Evolutionary conservation across 2,113 vertebrate species (phyloP), one percentile per base, ranked within the genome.

Genomic region (Mobula birostris): DNA sequence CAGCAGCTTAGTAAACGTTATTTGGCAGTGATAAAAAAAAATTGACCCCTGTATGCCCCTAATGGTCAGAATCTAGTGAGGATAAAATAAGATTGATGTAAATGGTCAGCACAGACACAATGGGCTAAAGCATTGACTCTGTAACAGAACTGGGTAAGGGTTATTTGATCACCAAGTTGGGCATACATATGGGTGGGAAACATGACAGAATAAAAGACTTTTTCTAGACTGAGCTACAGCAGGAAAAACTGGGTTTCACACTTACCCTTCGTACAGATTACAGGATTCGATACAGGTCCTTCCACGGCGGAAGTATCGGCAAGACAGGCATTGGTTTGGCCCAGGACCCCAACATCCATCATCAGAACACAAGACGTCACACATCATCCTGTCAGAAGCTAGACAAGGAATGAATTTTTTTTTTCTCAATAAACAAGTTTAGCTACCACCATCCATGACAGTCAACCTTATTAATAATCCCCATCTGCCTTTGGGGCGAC

Each of bases 291-390:
- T 98, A 94, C 99, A 99, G 88, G 96, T 97, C 95, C 97, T 97
- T 48, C 98, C 98, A n/a, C 98, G 96, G 95, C 98, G 98, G 97
- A 99, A 99, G 94, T 96, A 97, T 72, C 97, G 97, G 95, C 99
- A 99, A 6, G 97, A 98, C 56, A 99, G 96, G 95, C 99, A 99
- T 94, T 99, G 99, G 95, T 99, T 98, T 1, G 99, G 97, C 1
- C 98, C 98, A 0, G 98, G 97, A 70, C 99, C 99, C 99, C 99
- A 99, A 17, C 99, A 99, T 74, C 99, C 99, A 1, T 97, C 96
- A 0, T 96, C 97, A 0, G 99, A 99, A 95, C 99, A 99, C 94
- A 99, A 95, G 17, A 97, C 96, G 61, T 99, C 98, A 95, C 99
- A 99, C 94, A 98, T 97, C 98, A 98, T 98, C 72, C 96, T 97